Conservation (phyloP, 2,888 invertebrate genomes). For the Sycophila texana region DNA sequence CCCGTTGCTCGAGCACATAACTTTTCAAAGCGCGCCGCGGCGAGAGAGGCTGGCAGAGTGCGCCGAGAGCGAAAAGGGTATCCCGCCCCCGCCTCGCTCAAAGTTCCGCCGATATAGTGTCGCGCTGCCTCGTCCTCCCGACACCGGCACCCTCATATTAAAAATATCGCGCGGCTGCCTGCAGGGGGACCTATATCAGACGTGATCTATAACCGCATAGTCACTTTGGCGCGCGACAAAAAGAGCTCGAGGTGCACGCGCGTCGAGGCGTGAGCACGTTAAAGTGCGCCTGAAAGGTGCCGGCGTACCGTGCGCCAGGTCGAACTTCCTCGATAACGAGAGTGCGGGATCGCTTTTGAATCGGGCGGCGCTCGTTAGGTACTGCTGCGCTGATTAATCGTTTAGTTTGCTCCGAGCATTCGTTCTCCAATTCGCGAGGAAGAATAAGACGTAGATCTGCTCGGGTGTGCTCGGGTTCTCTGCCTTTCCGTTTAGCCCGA, state of each 20-base stretch:
- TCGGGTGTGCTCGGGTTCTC: neutral
- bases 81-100: neutral
- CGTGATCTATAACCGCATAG: slow-evolving; percentile 5
- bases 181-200: slow-evolving; percentile 5
- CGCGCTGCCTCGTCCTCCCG: neutral
- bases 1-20: slow-evolving; percentile 22
- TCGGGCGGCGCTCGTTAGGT: slow-evolving; percentile 44
- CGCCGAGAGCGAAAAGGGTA: neutral
- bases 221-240: neutral
- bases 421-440: neutral
- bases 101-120: too few species aligned
- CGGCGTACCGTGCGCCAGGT: neutral
- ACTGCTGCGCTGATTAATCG: slow-evolving; percentile 40
- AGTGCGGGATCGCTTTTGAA: slow-evolving; percentile 29
- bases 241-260: neutral
- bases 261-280: neutral
- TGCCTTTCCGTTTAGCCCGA: too few species aligned
- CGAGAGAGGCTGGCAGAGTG: slow-evolving; percentile 9
- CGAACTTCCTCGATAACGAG: slow-evolving; percentile 1
- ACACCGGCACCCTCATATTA: neutral
- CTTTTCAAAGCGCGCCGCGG: slow-evolving; percentile 14
- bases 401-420: slow-evolving; percentile 8
- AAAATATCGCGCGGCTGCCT: neutral
- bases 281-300: slow-evolving; percentile 25
- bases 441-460: slow-evolving; percentile 11